These are phyloP conservation scores for Myathropa florea DNA, from an alignment of 2,888 invertebrate species.

Conservation along the genomic window DNA sequence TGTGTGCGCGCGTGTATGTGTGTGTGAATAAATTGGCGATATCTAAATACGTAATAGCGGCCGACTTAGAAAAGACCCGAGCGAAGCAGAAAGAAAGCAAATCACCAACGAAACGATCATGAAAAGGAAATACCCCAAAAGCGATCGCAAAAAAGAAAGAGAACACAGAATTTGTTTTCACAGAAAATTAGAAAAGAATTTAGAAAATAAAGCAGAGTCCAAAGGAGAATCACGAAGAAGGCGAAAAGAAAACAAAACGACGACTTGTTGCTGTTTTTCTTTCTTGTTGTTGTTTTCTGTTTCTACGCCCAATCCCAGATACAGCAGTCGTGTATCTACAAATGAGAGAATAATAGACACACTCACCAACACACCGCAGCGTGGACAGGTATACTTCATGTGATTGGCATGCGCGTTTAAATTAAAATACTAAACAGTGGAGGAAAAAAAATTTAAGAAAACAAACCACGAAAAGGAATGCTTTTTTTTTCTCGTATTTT, in stretches of 20 bases:
- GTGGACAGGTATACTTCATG: constrained; percentile 37
- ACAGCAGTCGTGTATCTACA: constrained; percentile 4
- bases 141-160: not conserved
- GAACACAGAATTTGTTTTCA: constrained; percentile 33
- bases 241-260: constrained; percentile 9
- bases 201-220: not conserved
- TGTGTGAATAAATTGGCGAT: constrained; percentile 52
- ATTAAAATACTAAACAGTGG: constrained; percentile 48
- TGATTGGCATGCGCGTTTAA: constrained; percentile 67
- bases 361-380: constrained; percentile 21
- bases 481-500: not conserved
- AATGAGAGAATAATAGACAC: constrained; percentile 24
- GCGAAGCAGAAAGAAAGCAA: constrained; percentile 30
- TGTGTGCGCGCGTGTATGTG: no score
- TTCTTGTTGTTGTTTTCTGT: not conserved
- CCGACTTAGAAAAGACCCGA: constrained; percentile 44
- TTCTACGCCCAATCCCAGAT: constrained; percentile 30
- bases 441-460: constrained; percentile 9
- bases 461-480: constrained; percentile 19
- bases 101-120: constrained; percentile 20
- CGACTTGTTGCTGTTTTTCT: constrained; percentile 1
- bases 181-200: constrained; percentile 28
- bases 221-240: not conserved
- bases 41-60: constrained; percentile 64
- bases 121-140: constrained; percentile 45